Evolutionary conservation across 2,888 invertebrate species (phyloP), one percentile per base, ranked within the genome.

Genomic region (Mythimna vitellina): DNA sequence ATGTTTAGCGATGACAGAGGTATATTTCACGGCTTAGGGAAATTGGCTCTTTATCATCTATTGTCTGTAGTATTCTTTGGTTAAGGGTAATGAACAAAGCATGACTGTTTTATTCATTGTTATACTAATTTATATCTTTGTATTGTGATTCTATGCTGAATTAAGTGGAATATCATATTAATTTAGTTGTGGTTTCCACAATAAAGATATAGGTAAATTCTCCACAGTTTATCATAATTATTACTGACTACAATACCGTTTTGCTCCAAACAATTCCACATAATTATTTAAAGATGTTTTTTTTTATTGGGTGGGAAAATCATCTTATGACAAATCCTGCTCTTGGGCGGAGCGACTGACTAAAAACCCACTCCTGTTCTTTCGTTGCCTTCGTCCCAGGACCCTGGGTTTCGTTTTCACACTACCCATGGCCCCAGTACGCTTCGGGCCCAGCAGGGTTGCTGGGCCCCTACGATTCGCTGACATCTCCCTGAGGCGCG

Each of bases 11-110:
- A 32, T 7, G 49, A 57, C 57, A 46, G n/a, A 32, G 64, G 22
- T 66, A 29, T 68, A 63, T 64, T 64, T 66, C 14, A 49, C 22
- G 3, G 17, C 20, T 54, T 22, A 42, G 3, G 80, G 54, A 69
- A 69, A 63, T 76, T 65, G 42, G 42, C 35, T 56, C 65, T 58
- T 46, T 35, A 35, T 51, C 35, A 69, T 64, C 61, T 20, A 35
- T 64, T 66, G 29, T 60, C 20, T 60, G 6, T 32, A 20, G 3
- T 67, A 6, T 53, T 73, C 22, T 29, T 46, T 35, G n/a, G 8
- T 57, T 14, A 14, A 46, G 5, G 14, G 1, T 0, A 32, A 20
- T 12, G 1, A 46, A 12, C 46, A 46, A 46, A 46, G 17, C 46
- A 1, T 46, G 7, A 46, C 46, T 46, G 35, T n/a, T 51, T 76